phyloP scores from a whole-genome alignment of 1,140 invertebrate species.

The Drosophila ananassae region DNA sequence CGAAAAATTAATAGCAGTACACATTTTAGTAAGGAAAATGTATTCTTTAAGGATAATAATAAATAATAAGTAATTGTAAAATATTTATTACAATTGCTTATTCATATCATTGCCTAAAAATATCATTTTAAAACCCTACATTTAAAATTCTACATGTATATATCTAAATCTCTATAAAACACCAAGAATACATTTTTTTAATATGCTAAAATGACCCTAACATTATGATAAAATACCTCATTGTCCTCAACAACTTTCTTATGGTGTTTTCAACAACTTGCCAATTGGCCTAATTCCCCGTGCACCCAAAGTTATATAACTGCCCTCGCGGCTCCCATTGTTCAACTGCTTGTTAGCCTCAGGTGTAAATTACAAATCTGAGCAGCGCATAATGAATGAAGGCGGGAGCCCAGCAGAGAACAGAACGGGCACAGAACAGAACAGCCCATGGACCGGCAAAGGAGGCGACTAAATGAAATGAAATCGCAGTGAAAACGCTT shows the following conservation, averaged over 20 bases:
- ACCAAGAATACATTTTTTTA: no score
- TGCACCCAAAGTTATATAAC: slow-evolving; percentile 25
- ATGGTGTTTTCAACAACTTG: slow-evolving; percentile 17
- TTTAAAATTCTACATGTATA: no score
- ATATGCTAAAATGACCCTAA: not conserved
- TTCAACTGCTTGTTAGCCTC: slow-evolving; percentile 53
- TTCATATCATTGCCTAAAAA: no score
- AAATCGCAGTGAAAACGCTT: slow-evolving; percentile 80
- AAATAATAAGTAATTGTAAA: not conserved
- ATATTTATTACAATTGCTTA: no score
- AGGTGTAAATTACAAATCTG: slow-evolving; percentile 82
- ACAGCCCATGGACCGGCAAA: slow-evolving; percentile 38
- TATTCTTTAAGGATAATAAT: no score
- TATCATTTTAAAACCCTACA: no score
- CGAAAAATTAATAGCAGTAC: not conserved
- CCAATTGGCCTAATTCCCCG: slow-evolving; percentile 23
- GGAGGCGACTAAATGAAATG: slow-evolving; percentile 76
- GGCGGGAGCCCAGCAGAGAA: slow-evolving; percentile 13
- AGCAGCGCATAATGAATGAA: slow-evolving; percentile 74
- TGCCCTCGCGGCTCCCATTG: slow-evolving; percentile 43
- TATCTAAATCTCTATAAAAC: no score
- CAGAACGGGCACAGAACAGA: not conserved
- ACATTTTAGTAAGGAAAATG: not conserved
- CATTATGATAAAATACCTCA: slow-evolving; percentile 1
- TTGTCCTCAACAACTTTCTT: not conserved